These are phyloP conservation scores for Hypomesus transpacificus DNA, from an alignment of 2,113 vertebrate species.

Conservation along the genomic window DNA sequence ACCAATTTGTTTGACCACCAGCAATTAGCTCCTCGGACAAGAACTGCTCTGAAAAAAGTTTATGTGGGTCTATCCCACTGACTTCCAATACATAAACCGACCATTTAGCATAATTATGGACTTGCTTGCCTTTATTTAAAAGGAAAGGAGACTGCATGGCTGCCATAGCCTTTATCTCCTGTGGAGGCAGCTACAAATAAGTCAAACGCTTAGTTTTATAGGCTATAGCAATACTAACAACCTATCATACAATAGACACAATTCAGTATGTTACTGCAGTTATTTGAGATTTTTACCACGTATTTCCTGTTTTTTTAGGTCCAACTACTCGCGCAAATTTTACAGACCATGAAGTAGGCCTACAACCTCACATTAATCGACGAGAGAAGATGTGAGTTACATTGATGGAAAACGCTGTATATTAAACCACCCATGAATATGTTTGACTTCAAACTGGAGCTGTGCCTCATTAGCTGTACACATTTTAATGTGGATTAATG, in stretches of 20 bases:
- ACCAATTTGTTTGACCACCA: slow-evolving; percentile 56
- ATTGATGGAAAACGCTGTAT: slow-evolving; percentile 1
- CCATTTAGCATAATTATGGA: background rate
- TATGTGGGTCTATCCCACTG: slow-evolving; percentile 21
- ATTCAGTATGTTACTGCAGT: too few species aligned
- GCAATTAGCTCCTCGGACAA: slow-evolving; percentile 38
- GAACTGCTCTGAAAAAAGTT: slow-evolving; percentile 26
- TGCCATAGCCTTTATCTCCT: too few species aligned
- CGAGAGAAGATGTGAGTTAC: background rate
- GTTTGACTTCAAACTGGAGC: slow-evolving; percentile 8
- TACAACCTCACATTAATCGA: slow-evolving; percentile 1
- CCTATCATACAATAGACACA: too few species aligned
- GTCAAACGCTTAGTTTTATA: too few species aligned
- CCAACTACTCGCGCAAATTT: background rate
- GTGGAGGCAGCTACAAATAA: too few species aligned
- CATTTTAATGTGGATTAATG: slow-evolving; percentile 38
- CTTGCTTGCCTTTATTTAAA: too few species aligned
- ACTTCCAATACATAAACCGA: slow-evolving; percentile 14
- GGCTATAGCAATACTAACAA: too few species aligned
- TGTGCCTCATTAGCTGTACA: slow-evolving; percentile 16
- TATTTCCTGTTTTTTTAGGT: too few species aligned
- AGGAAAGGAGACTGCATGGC: too few species aligned
- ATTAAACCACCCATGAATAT: slow-evolving; percentile 2
- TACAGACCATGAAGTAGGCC: background rate
- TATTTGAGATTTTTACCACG: too few species aligned